Evolutionary conservation across 2,797 vertebrate species (phyloP), one percentile per base, ranked within the genome.

Genomic region (Cryptoblepharus egeriae): DNA sequence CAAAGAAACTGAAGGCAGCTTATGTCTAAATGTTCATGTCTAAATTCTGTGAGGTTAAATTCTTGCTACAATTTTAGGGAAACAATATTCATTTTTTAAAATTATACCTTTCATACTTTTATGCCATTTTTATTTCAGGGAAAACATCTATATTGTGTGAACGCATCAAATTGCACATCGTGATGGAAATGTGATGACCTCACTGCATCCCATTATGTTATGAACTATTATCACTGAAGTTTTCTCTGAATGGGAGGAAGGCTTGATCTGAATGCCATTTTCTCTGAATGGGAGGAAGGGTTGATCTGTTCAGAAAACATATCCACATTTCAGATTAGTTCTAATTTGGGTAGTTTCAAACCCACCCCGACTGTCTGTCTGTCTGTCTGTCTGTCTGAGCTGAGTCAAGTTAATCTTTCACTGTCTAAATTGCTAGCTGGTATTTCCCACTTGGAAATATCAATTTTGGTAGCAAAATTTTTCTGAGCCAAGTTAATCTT

Each of bases 401-500:
- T n/a, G n/a, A n/a, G n/a, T n/a, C n/a, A n/a, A n/a, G n/a, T n/a
- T 18, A 10, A 13, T 76, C 60, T 94, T 86, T 91, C 82, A 90
- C 61, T 42, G 39, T 42, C 39, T 42, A n/a, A n/a, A n/a, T n/a
- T n/a, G n/a, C n/a, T n/a, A n/a, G n/a, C n/a, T n/a, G n/a, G n/a
- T n/a, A n/a, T n/a, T n/a, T n/a, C n/a, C n/a, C n/a, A n/a, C n/a
- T n/a, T n/a, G n/a, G n/a, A n/a, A n/a, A n/a, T n/a, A n/a, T n/a
- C n/a, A n/a, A n/a, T 93, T 77, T 86, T 42, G 35, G 55, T 79
- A 90, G 84, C 64, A 90, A 84, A 72, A 88, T 88, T 88, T 90
- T 80, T 7, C 90, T 91, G 22, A 75, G 85, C 58, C 24, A 94
- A 86, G 73, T 90, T 94, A 87, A 88, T 94, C 64, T 87, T 91